phyloP scores from a whole-genome alignment of 2,797 vertebrate genomes.

The Cyprinella venusta region DNA sequence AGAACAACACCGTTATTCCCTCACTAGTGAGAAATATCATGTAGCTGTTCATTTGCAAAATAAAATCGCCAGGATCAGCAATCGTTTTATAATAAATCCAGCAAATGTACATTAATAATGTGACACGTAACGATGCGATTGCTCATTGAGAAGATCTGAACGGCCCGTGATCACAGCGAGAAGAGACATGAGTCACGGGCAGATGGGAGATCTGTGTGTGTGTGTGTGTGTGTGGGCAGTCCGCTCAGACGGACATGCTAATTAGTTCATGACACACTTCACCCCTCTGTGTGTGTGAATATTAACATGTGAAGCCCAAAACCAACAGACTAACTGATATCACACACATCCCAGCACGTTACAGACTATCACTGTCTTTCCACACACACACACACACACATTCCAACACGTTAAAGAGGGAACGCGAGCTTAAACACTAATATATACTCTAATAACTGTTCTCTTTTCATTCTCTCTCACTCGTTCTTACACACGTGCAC shows the following conservation, averaged over 20 bases:
- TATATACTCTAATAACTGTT: background rate
- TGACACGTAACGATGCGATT: slow-evolving; percentile 25
- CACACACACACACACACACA: background rate
- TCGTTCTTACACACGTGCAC: slow-evolving; percentile 29
- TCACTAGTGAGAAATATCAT: too few relatives aligned
- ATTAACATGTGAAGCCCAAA: background rate
- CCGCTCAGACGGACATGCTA: slow-evolving; percentile 32
- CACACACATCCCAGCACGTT: background rate
- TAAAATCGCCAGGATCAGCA: too few relatives aligned
- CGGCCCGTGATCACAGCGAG: background rate
- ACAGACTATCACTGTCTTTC: background rate
- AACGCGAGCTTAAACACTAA: too few relatives aligned
- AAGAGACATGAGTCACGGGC: slow-evolving; percentile 30
- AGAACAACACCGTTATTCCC: too few relatives aligned
- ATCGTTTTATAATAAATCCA: background rate
- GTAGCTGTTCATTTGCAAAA: too few relatives aligned
- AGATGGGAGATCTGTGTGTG: slow-evolving; percentile 33
- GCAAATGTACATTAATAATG: background rate
- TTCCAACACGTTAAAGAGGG: too few relatives aligned
- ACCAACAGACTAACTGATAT: background rate
- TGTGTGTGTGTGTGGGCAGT: slow-evolving; percentile 13
- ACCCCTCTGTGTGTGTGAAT: slow-evolving; percentile 31
- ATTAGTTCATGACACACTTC: slow-evolving; percentile 35
- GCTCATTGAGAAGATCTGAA: slow-evolving; percentile 28
- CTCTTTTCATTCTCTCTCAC: background rate